These are phyloP conservation scores for Clarias gariepinus DNA, from an alignment of 2,113 vertebrate genomes.

Conservation along the genomic window DNA sequence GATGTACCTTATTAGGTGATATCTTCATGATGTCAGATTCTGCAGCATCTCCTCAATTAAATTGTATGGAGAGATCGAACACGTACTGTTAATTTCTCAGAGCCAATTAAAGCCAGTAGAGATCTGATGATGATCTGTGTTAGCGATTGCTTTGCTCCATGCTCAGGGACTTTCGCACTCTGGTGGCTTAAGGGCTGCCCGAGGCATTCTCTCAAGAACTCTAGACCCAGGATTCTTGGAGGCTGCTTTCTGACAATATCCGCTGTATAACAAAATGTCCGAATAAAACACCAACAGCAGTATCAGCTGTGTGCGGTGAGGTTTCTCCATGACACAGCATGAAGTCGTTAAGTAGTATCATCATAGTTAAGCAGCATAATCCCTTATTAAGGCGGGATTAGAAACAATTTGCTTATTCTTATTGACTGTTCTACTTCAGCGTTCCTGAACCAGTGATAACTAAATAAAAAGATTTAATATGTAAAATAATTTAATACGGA, in stretches of 20 bases:
- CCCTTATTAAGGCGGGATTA: background rate
- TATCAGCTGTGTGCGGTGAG: constrained; percentile 6
- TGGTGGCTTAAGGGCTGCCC: constrained; percentile 42
- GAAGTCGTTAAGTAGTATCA: background rate
- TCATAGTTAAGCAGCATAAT: background rate
- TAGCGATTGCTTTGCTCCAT: background rate
- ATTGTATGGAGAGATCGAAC: constrained; percentile 14
- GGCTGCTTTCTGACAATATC: constrained; percentile 46
- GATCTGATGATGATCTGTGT: constrained; percentile 6
- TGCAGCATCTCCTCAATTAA: background rate
- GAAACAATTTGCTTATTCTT: background rate
- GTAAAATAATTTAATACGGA: too few relatives aligned
- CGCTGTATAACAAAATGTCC: constrained; percentile 31
- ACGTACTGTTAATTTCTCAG: constrained; percentile 27
- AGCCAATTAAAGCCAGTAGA: constrained; percentile 42
- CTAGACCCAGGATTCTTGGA: constrained; percentile 25
- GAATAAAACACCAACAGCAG: constrained; percentile 20
- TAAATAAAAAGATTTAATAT: background rate
- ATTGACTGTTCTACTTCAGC: too few relatives aligned
- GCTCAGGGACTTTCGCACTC: constrained; percentile 36
- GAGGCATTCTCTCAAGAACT: constrained; percentile 32
- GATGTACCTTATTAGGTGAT: too few relatives aligned
- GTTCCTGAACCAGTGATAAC: too few relatives aligned
- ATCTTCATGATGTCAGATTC: too few relatives aligned
- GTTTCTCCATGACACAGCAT: background rate